These are phyloP conservation scores for Emys orbicularis DNA, from an alignment of 2,797 vertebrate species.

Conservation along the genomic window DNA sequence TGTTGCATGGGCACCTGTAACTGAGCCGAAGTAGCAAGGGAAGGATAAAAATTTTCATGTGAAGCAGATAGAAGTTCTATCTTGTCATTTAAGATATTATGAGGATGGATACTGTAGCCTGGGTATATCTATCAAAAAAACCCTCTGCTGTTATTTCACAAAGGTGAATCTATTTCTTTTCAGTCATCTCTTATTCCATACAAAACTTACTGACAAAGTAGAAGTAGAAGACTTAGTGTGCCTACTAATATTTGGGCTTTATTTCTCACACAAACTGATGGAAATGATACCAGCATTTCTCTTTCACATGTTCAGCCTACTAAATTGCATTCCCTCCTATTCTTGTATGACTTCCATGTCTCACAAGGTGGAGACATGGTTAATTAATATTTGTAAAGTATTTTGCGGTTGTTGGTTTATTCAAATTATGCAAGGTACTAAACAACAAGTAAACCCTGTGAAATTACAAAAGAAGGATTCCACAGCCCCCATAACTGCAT, in stretches of 20 bases:
- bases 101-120: not conserved
- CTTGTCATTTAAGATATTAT: not conserved
- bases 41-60: not conserved
- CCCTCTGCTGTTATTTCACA: not conserved
- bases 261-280: not conserved
- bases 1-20: not conserved
- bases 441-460: not conserved
- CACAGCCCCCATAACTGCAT: not conserved
- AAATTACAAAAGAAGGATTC: not conserved
- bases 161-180: not conserved
- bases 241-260: accelerated
- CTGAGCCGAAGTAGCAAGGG: not conserved
- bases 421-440: not conserved
- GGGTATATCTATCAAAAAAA: not conserved
- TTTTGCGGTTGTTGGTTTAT: not conserved
- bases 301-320: not conserved
- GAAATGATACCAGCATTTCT: not conserved
- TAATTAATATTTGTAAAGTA: not conserved
- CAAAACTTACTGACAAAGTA: not conserved
- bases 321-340: not conserved
- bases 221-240: not conserved
- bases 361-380: not conserved
- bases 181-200: not conserved
- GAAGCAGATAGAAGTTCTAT: not conserved
- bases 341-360: not conserved